Percentiles rank a stretch among this genome's conserved stretches.
phyloP scores from a whole-genome alignment of 2,888 invertebrate genomes.

The Rotaria sp. region DNA sequence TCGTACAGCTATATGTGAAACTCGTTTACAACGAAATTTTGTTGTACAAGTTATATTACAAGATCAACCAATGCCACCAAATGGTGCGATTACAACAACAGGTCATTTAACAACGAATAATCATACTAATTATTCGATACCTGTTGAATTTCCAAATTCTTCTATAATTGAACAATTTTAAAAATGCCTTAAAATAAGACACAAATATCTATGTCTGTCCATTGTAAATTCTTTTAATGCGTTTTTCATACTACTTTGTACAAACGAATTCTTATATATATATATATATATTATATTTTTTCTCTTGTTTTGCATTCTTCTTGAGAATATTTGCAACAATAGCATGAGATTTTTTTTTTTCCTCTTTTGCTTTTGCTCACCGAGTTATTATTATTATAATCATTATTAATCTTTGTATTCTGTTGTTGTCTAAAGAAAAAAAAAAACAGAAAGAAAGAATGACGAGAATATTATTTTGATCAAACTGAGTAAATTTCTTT shows the following conservation, averaged over 20 bases:
- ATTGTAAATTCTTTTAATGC: not conserved
- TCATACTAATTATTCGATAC: not conserved
- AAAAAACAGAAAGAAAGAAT: too few relatives aligned
- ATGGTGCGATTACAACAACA: not conserved
- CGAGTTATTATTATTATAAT: not conserved
- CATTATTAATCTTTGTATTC: not conserved
- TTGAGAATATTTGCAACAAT: not conserved
- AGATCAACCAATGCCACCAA: not conserved
- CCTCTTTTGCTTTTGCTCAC: not conserved
- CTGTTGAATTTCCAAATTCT: not conserved
- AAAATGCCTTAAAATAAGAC: not conserved
- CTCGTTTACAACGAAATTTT: not conserved
- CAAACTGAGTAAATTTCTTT: not conserved
- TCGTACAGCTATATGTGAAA: not conserved
- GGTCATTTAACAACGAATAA: not conserved
- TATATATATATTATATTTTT: not conserved
- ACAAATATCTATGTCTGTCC: not conserved
- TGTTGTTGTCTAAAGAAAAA: not conserved
- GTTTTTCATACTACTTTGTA: not conserved
- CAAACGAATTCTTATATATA: not conserved
- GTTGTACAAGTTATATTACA: conserved; percentile 15
- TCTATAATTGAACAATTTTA: not conserved
- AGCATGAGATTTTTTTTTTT: not conserved
- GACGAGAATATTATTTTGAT: not conserved
- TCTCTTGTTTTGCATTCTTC: not conserved